Conservation (phyloP, 1,140 invertebrate genomes). For the Manduca sexta region DNA sequence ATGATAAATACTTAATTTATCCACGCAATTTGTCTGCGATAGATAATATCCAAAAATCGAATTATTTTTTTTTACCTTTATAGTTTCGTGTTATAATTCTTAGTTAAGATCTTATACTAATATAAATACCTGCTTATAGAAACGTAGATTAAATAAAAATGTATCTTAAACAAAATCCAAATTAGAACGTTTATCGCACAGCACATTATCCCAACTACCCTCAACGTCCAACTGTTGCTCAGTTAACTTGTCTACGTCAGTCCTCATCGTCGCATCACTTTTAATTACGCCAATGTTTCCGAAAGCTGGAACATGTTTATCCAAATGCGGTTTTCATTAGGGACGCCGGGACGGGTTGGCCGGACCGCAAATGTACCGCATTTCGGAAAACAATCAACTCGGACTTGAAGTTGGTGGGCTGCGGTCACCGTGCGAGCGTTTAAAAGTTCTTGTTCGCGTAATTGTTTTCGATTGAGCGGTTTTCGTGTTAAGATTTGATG, state of each 20-base stretch:
- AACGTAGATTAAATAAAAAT: too few species aligned
- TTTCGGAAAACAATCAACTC: constrained; percentile 42
- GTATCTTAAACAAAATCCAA: background rate
- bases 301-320: constrained; percentile 11
- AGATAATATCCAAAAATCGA: too few species aligned
- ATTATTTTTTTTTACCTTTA: too few species aligned
- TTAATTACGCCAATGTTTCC: too few species aligned
- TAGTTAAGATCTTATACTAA: too few species aligned
- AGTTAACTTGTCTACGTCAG: background rate
- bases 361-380: constrained; percentile 37
- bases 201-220: too few species aligned
- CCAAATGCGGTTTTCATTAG: background rate
- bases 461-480: constrained; percentile 3
- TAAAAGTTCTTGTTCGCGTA: constrained; percentile 3
- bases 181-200: background rate
- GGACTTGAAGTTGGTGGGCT: constrained; percentile 9
- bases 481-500: too few species aligned
- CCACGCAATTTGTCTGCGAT: too few species aligned
- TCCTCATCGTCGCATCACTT: background rate
- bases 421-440: constrained; percentile 14
- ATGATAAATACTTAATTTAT: too few species aligned
- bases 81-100: too few species aligned
- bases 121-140: too few species aligned
- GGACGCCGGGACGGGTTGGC: constrained; percentile 17
- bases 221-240: background rate